phyloP scores from a whole-genome alignment of 2,113 vertebrate genomes.

The Xiphias gladius region DNA sequence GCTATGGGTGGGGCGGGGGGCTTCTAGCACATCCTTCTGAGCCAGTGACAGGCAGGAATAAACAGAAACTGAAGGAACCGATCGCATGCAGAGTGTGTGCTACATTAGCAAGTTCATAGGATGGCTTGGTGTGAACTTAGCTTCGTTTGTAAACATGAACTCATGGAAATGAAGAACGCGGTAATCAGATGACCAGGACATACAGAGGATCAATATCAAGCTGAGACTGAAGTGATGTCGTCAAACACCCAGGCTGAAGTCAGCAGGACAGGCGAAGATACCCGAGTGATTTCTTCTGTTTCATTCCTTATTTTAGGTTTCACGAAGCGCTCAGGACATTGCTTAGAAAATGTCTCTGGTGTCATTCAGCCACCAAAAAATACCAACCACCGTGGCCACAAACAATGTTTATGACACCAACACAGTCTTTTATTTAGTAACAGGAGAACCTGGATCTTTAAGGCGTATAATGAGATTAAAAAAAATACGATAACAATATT shows the following conservation, averaged over 20 bases:
- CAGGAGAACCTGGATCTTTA: background rate
- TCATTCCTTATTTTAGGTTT: background rate
- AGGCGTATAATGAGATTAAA: background rate
- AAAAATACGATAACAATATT: too few species aligned
- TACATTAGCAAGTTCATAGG: slow-evolving; percentile 42
- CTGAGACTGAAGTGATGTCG: background rate
- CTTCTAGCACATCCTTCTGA: too few species aligned
- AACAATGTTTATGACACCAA: too few species aligned
- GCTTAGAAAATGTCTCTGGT: background rate
- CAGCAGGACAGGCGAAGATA: background rate
- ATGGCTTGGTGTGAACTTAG: slow-evolving; percentile 19
- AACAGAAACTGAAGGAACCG: background rate
- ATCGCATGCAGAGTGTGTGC: slow-evolving; percentile 8
- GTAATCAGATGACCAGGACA: too few species aligned
- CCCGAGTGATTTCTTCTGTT: background rate
- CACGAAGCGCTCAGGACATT: background rate
- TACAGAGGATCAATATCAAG: background rate
- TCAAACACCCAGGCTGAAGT: background rate
- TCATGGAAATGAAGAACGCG: too few species aligned
- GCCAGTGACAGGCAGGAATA: background rate
- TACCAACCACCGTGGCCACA: too few species aligned
- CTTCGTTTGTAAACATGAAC: too few species aligned
- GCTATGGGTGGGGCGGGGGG: background rate
- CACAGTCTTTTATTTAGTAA: background rate
- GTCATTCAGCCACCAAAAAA: background rate